A percentile compares a stretch with the other conserved stretches of the same genome.
Evolutionary conservation across 2,888 invertebrate species (phyloP).

Genomic region (Patella depressa): DNA sequence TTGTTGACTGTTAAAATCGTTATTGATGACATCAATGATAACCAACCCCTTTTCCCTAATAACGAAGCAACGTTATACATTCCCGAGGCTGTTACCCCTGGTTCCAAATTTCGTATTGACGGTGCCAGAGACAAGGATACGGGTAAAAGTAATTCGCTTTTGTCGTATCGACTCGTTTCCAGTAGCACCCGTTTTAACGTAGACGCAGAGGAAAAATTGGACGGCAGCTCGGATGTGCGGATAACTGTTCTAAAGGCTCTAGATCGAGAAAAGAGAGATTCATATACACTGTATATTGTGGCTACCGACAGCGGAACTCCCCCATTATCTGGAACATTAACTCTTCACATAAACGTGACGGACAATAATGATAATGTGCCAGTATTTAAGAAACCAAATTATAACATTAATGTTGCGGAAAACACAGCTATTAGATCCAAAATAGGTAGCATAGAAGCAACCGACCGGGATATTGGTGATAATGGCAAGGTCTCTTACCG

Average conservation of each 20-base stretch:
- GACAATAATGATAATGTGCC: conserved; percentile 63
- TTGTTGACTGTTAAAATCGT: conserved; percentile 50
- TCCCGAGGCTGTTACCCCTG: conserved; percentile 25
- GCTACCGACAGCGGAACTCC: conserved; percentile 61
- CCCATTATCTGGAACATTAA: conserved; percentile 52
- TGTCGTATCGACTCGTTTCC: conserved; percentile 48
- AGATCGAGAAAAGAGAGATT: conserved; percentile 52
- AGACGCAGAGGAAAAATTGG: conserved; percentile 42
- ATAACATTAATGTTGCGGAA: conserved; percentile 54
- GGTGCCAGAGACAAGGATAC: conserved; percentile 53
- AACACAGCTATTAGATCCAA: conserved; percentile 47
- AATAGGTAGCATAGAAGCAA: conserved; percentile 79
- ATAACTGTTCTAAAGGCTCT: conserved; percentile 51
- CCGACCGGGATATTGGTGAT: conserved; percentile 86
- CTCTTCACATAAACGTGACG: conserved; percentile 55
- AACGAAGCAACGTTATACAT: conserved; percentile 37
- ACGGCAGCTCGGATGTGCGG: conserved; percentile 50
- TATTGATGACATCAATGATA: conserved; percentile 55
- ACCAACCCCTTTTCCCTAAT: conserved; percentile 47
- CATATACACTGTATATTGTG: conserved; percentile 53
- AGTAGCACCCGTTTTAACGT: conserved; percentile 52
- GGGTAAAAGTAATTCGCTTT: conserved; percentile 51
- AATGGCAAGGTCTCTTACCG: conserved; percentile 77
- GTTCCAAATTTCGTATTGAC: conserved; percentile 23
- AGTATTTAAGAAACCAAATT: conserved; percentile 47